These are phyloP conservation scores for Thymallus thymallus DNA, from an alignment of 2,113 vertebrate genomes.

Conservation along the genomic window DNA sequence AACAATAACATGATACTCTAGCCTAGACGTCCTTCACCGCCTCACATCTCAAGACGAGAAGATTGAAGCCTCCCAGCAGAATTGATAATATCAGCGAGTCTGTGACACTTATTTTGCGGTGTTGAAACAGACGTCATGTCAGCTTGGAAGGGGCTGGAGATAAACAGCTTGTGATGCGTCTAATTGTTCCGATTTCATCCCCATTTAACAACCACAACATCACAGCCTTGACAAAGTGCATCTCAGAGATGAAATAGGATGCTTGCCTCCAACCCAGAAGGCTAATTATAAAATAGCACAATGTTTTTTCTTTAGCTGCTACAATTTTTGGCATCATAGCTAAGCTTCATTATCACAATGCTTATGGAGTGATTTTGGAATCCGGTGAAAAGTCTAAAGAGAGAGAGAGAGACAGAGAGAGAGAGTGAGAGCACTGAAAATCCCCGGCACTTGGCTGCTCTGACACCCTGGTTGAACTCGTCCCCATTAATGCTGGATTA, in stretches of 20 bases:
- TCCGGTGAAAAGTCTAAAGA: conserved; percentile 78
- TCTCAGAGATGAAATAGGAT: conserved; percentile 77
- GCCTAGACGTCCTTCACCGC: not conserved
- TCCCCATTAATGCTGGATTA: conserved; percentile 86
- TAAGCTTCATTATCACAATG: conserved; percentile 86
- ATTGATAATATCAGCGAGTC: conserved; percentile 19
- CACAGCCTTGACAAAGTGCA: conserved; percentile 76
- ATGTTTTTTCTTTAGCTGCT: conserved; percentile 44
- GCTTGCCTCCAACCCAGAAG: conserved; percentile 77
- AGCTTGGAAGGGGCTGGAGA: conserved; percentile 73
- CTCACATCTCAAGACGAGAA: conserved; percentile 15
- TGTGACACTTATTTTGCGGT: conserved; percentile 4
- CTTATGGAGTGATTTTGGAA: conserved; percentile 86
- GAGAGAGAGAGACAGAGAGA: conserved; percentile 4
- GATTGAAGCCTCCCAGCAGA: conserved; percentile 4
- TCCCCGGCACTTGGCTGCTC: conserved; percentile 84
- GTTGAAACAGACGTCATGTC: conserved; percentile 65
- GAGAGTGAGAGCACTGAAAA: conserved; percentile 74
- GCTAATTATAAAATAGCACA: conserved; percentile 85
- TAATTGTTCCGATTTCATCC: conserved; percentile 84
- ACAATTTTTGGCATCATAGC: conserved; percentile 35
- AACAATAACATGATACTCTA: conserved; percentile 23
- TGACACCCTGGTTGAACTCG: conserved; percentile 91
- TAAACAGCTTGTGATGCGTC: conserved; percentile 82
- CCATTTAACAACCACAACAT: conserved; percentile 78